Percentiles rank a stretch among this genome's conserved stretches.
Conservation (phyloP, 37 sponge, comb jelly and placozoan species). For the Chondrilla cf. caribensis region DNA sequence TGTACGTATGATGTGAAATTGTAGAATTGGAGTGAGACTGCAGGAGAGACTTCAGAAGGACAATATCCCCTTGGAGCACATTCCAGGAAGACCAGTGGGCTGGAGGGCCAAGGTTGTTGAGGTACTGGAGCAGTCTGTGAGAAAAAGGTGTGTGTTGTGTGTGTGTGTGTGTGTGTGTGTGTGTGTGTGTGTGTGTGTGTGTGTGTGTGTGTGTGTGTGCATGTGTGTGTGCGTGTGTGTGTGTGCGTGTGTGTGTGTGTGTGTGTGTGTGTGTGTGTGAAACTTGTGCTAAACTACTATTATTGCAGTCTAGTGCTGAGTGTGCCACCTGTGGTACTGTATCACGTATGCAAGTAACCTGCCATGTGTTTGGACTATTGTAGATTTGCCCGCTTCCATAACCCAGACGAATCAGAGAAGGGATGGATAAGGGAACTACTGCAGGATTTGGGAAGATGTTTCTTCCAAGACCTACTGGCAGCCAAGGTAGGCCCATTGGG, state of each 20-base stretch:
- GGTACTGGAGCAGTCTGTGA: conserved; percentile 63
- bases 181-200: conserved; percentile 27
- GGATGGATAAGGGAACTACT: neutral
- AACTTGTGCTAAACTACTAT: too few relatives aligned
- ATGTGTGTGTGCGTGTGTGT: conserved; percentile 29
- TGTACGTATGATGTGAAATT: too few relatives aligned
- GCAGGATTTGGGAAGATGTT: neutral
- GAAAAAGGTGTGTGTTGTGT: conserved; percentile 46
- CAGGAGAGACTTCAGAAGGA: conserved; percentile 39
- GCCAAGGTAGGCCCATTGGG: neutral
- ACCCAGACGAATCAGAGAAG: neutral
- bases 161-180: conserved; percentile 24
- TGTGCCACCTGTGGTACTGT: neutral
- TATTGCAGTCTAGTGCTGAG: too few relatives aligned
- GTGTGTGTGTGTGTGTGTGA: conserved; percentile 28
- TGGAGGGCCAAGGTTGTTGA: conserved; percentile 75
- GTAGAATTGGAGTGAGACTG: conserved; percentile 30
- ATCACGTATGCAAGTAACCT: too few relatives aligned
- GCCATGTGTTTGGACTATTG: too few relatives aligned
- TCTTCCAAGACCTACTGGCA: conserved; percentile 2
- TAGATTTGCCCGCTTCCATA: neutral
- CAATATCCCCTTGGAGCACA: conserved; percentile 38
- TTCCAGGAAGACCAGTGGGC: conserved; percentile 72
- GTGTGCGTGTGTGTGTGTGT: conserved; percentile 22
- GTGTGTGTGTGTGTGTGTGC: conserved; percentile 18